Evolutionary conservation across 2,797 vertebrate species (phyloP), one percentile per base, ranked within the genome.

Genomic region (Mareca strepera): DNA sequence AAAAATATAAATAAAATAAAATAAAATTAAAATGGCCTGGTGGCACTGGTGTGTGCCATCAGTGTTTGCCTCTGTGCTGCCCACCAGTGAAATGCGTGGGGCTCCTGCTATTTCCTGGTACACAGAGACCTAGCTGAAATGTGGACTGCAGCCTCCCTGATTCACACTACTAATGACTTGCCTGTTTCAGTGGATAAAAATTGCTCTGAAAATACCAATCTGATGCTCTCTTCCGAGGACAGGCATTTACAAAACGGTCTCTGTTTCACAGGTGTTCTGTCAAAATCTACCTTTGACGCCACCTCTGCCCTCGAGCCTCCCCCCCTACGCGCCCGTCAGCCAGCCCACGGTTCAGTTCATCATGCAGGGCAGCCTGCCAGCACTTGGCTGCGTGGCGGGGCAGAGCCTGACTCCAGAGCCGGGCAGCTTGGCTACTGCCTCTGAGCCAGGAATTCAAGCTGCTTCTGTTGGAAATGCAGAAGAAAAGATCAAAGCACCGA

Each of bases 281-380:
- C 97, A 97, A 69, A 93, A 77, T 50, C 68, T 97, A 78, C 97
- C 97, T 39, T 69, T 98, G 67, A 68, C 82, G 0, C 90, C 96
- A 4, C 87, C 97, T 6, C 96, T 98, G 89, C 97, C 97, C 35
- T 87, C 96, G 1, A 86, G 95, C 39, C 72, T 97, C 44, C 97
- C 96, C 0, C 97, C 97, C 10, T 98, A 91, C 0, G 88, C 96
- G 1, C 97, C 97, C 0, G 96, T 97, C 67, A 95, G 97, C 96
- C 98, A 98, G 88, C 85, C 98, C n/a, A 90, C 96, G 0, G 96
- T 97, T 43, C 98, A 97, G 88, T 94, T 96, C 21, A 92, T 98
- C 37, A 97, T 98, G 94, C 98, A 97, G 79, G 97, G 97, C 17
- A 97, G 94, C 67, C 96, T 95, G 63, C 96, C 98, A 18, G 94